Evolutionary conservation across 1,140 invertebrate species (phyloP), one percentile per base, ranked within the genome.

Genomic region (Hypothenemus hampei): DNA sequence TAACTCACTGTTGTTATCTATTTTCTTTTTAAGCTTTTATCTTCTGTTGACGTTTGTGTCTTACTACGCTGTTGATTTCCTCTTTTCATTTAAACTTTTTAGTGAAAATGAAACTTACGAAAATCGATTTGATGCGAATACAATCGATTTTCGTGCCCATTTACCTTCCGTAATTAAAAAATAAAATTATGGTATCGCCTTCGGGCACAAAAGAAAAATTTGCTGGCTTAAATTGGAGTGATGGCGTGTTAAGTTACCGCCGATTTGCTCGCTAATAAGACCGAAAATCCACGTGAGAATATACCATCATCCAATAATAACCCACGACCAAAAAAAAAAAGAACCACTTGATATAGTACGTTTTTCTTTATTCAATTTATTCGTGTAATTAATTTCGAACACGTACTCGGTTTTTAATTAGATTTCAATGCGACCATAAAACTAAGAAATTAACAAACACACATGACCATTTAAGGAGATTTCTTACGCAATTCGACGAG

Each of bases 191-290:
- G 51, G 41, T 29, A 20, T 15, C 11, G 23, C 51, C 51, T 11
- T 2, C 29, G 51, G 51, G 31, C 40, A 44, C 40, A 22, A 23
- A 44, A 33, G 31, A 26, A 16, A 51, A 51, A 51, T 41, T 41
- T 51, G 24, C 36, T 39, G 48, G 37, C 41, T 40, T 41, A 51
- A 51, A 51, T 51, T 51, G 48, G 48, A 51, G 48, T 51, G 48
- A 51, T 51, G 39, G 48, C 48, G 48, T 51, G 48, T 51, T 51
- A 51, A 51, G 48, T 51, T 51, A 51, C 48, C 48, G 48, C 48
- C 48, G 48, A 41, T 41, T 39, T 33, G 15, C 23, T 41, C 24
- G 47, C 20, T 50, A 50, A 50, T 50, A 39, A 23, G 47, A 22
- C 36, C 47, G 22, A 4, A 13, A 37, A 24, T 39, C 8, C 33